Base-by-base conservation (phyloP, 2,888 invertebrate genomes). In the Troglohyphantes excavatus region DNA sequence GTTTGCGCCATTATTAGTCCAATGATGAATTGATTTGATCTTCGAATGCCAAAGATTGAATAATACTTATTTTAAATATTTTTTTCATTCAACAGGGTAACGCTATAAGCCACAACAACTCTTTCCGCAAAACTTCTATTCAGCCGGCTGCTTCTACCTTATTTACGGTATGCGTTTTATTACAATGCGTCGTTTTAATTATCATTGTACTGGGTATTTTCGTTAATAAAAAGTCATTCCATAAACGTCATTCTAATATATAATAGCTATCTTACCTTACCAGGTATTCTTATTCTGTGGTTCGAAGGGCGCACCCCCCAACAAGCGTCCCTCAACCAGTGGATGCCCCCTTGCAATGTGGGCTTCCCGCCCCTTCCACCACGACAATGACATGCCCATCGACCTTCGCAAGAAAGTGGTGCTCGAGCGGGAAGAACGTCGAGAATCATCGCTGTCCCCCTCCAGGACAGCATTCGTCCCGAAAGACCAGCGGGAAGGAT, bases 381-480 rank as follows among this genome's bases (percentile, higher is more conserved):
- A 73, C 59, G 29, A 82, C 27, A 73, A 90, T 79, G 85, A 85
- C 13, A 70, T 76, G 70, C 90, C 90, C 81, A 90, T 90, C 27
- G 90, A 90, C 75, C 68, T 90, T 59, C 90, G 90, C 27, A 90
- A 90, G 84, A 85, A 85, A 67, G 85, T 81, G n/a, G 90, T 90
- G 59, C 81, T 89, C 7, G 21, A 78, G 5, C 19, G 84, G 46
- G 76, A 89, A 17, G 23, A 70, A 21, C 63, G 59, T 23, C 27
- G 76, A 70, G 1, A 67, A 59, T 29, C 68, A 29, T 5, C 46
- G 61, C 21, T 70, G 29, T n/a, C 70, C 23, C 1, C 17, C 11
- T 11, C 23, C 13, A 13, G 17, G 65, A 17, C 65, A 11, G 9
- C 65, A 21, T 26, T 26, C 65, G 9, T 9, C 3, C 33, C 3